phyloP scores from a whole-genome alignment of 1,140 invertebrate genomes.

The Plectus sambesii region DNA sequence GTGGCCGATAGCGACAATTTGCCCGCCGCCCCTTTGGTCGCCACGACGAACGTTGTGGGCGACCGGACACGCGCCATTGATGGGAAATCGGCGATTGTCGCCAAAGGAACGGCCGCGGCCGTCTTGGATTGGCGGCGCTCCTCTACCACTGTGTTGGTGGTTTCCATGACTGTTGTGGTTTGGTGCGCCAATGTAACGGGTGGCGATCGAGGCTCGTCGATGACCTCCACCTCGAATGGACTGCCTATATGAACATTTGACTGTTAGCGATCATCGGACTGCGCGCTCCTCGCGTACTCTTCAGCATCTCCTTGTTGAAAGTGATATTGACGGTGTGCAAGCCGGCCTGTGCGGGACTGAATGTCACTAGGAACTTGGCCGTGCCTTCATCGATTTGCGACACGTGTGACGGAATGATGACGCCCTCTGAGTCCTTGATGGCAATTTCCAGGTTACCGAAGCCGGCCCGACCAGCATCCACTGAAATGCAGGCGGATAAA shows the following conservation, averaged over 20 bases:
- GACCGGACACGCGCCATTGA: no score
- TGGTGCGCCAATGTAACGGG: no score
- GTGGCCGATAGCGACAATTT: no score
- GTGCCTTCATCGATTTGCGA: conserved; percentile 39
- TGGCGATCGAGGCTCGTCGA: conserved; percentile 20
- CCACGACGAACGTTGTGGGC: no score
- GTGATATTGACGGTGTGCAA: conserved; percentile 47
- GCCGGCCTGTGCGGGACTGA: conserved; percentile 45
- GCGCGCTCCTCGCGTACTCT: conserved; percentile 45
- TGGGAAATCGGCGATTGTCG: no score
- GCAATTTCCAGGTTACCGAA: conserved; percentile 50
- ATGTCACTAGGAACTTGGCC: conserved; percentile 49
- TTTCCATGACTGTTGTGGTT: no score
- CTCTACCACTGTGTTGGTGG: no score
- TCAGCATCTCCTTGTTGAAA: conserved; percentile 49
- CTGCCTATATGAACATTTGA: no score
- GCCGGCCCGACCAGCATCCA: conserved; percentile 49
- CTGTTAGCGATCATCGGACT: no score
- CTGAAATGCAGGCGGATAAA: conserved; percentile 30
- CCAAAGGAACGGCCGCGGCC: no score
- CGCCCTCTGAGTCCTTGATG: conserved; percentile 43
- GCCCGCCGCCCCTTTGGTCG: no score
- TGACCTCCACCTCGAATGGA: conserved; percentile 40
- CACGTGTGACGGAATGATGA: conserved; percentile 44
- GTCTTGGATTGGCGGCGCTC: no score